Evolutionary conservation across 2,797 vertebrate genomes (phyloP).

Genomic region (Poliocrania exsul): DNA sequence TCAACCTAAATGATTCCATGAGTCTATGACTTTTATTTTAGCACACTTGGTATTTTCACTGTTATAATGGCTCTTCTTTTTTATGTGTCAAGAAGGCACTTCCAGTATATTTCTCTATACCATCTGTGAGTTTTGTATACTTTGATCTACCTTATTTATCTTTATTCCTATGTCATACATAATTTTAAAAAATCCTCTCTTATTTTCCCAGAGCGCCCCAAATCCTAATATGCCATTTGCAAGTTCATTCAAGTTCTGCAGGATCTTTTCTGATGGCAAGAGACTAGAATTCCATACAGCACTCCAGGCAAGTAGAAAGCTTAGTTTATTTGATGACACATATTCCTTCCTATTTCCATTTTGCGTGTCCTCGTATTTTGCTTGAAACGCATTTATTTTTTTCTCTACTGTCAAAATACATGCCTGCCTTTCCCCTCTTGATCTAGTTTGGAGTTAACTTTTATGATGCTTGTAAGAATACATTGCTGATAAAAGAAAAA

Average conservation of each 20-base stretch:
- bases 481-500: background rate
- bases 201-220: background rate
- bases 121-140: background rate
- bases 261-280: background rate
- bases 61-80: background rate
- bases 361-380: background rate
- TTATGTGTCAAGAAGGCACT: background rate
- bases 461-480: accelerated
- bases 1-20: background rate
- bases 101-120: background rate
- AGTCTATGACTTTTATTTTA: background rate
- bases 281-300: background rate
- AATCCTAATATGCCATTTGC: background rate
- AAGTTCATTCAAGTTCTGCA: background rate
- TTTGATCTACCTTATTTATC: background rate
- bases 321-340: background rate
- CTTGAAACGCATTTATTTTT: background rate
- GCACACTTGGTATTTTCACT: background rate
- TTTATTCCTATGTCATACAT: background rate
- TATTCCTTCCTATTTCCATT: background rate
- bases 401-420: background rate
- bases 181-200: background rate
- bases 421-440: background rate
- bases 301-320: background rate
- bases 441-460: background rate